Evolutionary conservation across 2,888 invertebrate species (phyloP), one percentile per base, ranked within the genome.

Genomic region (Drosophila kuntzei): DNA sequence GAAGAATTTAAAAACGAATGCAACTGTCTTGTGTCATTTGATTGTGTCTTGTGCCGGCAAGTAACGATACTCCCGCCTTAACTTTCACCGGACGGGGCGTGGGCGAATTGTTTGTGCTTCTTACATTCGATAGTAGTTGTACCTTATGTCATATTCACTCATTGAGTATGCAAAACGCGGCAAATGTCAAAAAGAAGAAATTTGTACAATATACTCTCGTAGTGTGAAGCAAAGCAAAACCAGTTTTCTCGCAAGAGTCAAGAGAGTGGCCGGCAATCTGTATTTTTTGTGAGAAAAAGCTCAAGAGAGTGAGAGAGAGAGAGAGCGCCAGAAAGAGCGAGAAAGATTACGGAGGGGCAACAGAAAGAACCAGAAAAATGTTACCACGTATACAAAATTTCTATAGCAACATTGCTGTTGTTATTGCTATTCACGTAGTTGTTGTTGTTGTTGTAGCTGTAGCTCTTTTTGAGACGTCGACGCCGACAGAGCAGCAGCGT

Each of bases 321-420:
- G 49, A 47, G 50, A 3, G 50, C 8, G n/a, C n/a, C n/a, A n/a
- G n/a, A n/a, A 29, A 27, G 25, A 39, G 27, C 11, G n/a, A 44
- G 49, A 11, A 6, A 44, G 34, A 41, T 22, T 18, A 29, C 12
- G 9, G 55, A n/a, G 22, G 22, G 20, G 11, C 22, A 49, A 58
- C 39, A 59, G 67, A 76, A 77, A 69, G 72, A 65, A 76, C 69
- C 70, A 85, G 80, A 85, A 86, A 78, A 85, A 73, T 71, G 80
- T 77, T 85, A 82, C 85, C 85, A 85, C 85, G 85, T 85, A 89
- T 82, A 89, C 85, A 87, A 80, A 76, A 67, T 25, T 61, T 63
- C 58, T 62, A 61, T 50, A 41, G 58, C 8, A 53, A 67, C 39
- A 50, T 59, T 50, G 62, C 39, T 44, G 44, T 55, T 7, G 34